Evolutionary conservation across 2,797 vertebrate genomes (phyloP).

Genomic region (Myotis planiceps): DNA sequence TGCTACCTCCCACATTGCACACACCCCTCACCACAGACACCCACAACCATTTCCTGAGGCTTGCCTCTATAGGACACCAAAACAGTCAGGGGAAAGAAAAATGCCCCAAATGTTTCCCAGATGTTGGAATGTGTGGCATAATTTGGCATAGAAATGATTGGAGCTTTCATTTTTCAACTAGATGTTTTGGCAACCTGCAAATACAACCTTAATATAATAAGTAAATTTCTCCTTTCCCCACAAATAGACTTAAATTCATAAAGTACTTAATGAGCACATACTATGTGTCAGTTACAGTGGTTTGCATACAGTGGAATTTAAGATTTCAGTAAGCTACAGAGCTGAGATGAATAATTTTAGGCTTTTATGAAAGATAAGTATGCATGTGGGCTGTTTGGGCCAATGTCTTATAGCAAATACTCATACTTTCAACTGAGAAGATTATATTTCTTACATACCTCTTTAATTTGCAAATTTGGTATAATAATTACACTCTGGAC

Average conservation of each 20-base stretch:
- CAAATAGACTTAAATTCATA: constrained; percentile 31
- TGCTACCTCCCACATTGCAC: constrained; percentile 60
- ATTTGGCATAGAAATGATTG: constrained; percentile 54
- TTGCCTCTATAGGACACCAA: constrained; percentile 62
- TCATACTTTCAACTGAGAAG: neutral
- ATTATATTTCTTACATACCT: neutral
- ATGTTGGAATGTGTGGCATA: constrained; percentile 72
- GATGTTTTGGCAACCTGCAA: constrained; percentile 56
- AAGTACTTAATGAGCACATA: constrained; percentile 62
- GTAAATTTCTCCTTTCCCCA: neutral
- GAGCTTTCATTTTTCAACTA: constrained; percentile 65
- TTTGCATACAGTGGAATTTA: neutral
- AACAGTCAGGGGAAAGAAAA: constrained; percentile 55
- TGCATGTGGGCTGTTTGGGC: neutral
- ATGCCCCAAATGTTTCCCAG: constrained; percentile 72
- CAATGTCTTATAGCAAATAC: neutral
- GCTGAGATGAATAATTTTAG: neutral
- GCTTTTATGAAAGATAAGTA: neutral
- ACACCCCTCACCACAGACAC: constrained; percentile 60
- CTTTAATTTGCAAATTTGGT: neutral
- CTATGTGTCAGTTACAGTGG: neutral
- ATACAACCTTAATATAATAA: constrained; percentile 49
- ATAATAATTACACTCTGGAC: neutral
- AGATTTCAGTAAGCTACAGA: neutral
- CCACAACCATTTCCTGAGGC: constrained; percentile 69